phyloP scores from a whole-genome alignment of 2,797 vertebrate species.

The Melanotaenia nigrans region DNA sequence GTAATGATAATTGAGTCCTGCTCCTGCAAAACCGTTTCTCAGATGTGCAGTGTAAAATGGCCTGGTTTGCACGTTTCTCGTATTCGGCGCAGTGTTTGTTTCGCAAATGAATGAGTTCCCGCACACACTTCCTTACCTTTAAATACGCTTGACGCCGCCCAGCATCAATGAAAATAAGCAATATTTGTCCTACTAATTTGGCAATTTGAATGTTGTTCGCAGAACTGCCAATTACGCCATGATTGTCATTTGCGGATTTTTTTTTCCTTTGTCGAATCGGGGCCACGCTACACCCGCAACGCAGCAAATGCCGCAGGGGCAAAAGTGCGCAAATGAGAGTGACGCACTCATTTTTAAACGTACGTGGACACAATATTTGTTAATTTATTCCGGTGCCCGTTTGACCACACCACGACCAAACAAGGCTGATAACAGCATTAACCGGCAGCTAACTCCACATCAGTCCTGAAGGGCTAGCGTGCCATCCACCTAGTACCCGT shows the following conservation, averaged over 20 bases:
- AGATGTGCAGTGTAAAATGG: slow-evolving; percentile 79
- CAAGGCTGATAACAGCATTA: slow-evolving; percentile 50
- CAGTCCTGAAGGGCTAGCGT: slow-evolving; percentile 15
- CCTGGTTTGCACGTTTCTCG: slow-evolving; percentile 82
- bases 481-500: slow-evolving; percentile 40
- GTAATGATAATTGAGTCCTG: not conserved
- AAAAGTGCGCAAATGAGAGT: slow-evolving; percentile 47
- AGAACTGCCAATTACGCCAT: slow-evolving; percentile 21
- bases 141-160: not conserved
- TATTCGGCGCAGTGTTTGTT: slow-evolving; percentile 83
- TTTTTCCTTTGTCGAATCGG: slow-evolving; percentile 81
- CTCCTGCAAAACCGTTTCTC: slow-evolving; percentile 39
- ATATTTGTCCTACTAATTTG: rapidly evolving
- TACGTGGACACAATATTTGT: rapidly evolving
- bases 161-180: rapidly evolving
- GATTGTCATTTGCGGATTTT: slow-evolving; percentile 77
- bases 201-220: not conserved
- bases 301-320: slow-evolving; percentile 76
- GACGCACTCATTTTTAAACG: slow-evolving; percentile 37
- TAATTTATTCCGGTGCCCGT: not conserved
- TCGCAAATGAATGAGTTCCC: slow-evolving; percentile 80
- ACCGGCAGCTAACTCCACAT: slow-evolving; percentile 44
- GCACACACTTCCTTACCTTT: slow-evolving; percentile 7
- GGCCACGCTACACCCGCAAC: slow-evolving; percentile 79
- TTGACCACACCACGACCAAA: slow-evolving; percentile 4